These are phyloP conservation scores for Sterna hirundo DNA, from an alignment of 2,113 vertebrate genomes.

Conservation along the genomic window DNA sequence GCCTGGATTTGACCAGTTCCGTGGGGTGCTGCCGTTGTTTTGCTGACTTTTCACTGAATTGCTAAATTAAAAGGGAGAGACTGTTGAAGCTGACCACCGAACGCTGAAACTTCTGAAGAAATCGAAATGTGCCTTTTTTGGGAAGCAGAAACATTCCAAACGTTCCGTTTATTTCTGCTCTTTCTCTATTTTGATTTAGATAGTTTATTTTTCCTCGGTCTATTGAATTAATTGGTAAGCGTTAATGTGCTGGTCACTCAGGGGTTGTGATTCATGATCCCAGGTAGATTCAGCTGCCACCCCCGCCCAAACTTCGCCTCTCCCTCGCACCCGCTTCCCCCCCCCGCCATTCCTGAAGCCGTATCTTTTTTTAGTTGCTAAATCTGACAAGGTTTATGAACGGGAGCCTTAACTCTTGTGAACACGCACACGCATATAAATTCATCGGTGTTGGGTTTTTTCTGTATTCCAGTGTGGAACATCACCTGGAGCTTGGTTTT, in stretches of 20 bases:
- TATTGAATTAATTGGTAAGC: not conserved
- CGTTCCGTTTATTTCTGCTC: not conserved
- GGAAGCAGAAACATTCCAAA: constrained; percentile 13
- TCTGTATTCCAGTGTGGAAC: not conserved
- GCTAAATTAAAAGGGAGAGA: not conserved
- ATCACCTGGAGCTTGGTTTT: constrained; percentile 5
- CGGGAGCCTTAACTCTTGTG: not conserved
- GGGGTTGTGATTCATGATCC: not conserved
- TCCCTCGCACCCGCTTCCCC: not conserved
- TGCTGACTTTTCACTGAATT: not conserved
- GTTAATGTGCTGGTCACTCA: not conserved
- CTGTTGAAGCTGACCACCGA: not conserved
- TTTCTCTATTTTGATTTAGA: not conserved
- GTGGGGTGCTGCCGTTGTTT: not conserved
- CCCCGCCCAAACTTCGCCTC: not conserved
- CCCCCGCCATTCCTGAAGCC: not conserved
- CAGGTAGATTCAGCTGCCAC: not conserved
- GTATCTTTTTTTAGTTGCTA: not conserved
- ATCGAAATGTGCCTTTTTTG: not conserved
- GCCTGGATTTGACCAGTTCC: not conserved
- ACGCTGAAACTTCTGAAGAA: not conserved
- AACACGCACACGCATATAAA: not conserved
- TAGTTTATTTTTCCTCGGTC: not conserved
- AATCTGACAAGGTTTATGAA: not conserved
- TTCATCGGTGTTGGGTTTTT: not conserved